Base-by-base conservation (phyloP, 2,888 invertebrate genomes). In the Lordiphosa fenestrarum region DNA sequence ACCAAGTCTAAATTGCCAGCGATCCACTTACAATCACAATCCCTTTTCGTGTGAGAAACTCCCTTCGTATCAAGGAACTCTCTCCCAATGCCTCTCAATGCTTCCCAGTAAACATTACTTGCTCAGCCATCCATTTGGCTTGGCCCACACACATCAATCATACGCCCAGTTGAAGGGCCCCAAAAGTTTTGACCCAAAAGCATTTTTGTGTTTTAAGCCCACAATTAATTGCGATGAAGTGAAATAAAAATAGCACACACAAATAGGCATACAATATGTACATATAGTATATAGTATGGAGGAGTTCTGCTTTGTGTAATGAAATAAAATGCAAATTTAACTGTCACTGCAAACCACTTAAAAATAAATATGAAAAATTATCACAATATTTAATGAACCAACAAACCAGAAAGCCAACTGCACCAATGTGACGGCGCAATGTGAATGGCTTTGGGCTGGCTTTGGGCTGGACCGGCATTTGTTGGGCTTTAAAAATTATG, bases 361-460 rank as follows among this genome's bases (percentile, higher is more conserved):
- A 66, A 84, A 73, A 84, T 74, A 81, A 84, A 84, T 80, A 74
- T 84, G 72, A 66, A 57, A 77, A 81, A 84, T 84, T 81, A 81
- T 74, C 84, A 67, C 72, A 81, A 81, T 80, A 76, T 78, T 78
- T 78, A 80, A 78, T 83, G 77, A 83, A 70, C 63, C 76, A 73
- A 63, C 73, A 77, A 80, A 72, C 66, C 73, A 50, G 59, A 59
- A 82, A 76, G 73, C 73, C 75, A 65, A 58, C 53, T 49, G 60
- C 49, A 50, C 54, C 40, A 59, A 38, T 60, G 63, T 60, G 63
- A 49, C 66, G 53, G n/a, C n/a, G 47, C 52, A 58, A 21, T 15
- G 38, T n/a, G 15, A 3, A 30, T 4, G 25, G 12, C n/a, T 30
- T 3, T 13, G 46, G 23, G 25, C 6, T 13, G 19, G 37, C 7